A percentile compares a stretch with the other conserved stretches of the same genome.
phyloP scores from a whole-genome alignment of 23 tunicate genomes.

The Botrylloides violaceus region DNA sequence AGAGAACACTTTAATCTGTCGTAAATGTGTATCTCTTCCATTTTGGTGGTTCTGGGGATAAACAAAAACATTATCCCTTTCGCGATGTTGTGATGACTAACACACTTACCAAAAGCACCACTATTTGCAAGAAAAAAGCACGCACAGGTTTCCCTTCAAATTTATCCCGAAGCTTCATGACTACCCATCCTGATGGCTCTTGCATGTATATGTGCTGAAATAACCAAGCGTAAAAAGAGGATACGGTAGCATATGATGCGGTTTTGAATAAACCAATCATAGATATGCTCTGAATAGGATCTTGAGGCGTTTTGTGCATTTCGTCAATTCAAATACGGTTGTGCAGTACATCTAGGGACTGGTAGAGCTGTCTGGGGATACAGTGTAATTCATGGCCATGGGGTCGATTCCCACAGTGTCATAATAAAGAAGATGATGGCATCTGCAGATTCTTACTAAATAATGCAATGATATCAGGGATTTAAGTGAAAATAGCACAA shows the following conservation, averaged over 20 bases:
- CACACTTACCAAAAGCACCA: constrained; percentile 56
- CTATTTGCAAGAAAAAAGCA: constrained; percentile 86
- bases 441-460: no score
- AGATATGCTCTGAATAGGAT: neutral
- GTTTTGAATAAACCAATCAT: neutral
- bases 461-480: no score
- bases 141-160: constrained; percentile 48
- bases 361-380: no score
- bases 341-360: no score
- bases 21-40: constrained; percentile 94
- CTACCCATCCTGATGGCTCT: constrained; percentile 95
- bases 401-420: no score
- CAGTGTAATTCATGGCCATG: no score
- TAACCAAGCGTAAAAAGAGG: neutral
- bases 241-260: neutral
- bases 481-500: no score
- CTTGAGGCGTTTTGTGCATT: neutral
- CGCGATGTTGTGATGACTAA: neutral
- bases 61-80: neutral
- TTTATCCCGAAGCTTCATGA: constrained; percentile 54
- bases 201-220: constrained; percentile 52
- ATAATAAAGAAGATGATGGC: no score
- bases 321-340: no score
- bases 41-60: constrained; percentile 83
- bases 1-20: constrained; percentile 75